Base-by-base conservation (phyloP, 2,888 invertebrate species). In the Axea sp. region DNA sequence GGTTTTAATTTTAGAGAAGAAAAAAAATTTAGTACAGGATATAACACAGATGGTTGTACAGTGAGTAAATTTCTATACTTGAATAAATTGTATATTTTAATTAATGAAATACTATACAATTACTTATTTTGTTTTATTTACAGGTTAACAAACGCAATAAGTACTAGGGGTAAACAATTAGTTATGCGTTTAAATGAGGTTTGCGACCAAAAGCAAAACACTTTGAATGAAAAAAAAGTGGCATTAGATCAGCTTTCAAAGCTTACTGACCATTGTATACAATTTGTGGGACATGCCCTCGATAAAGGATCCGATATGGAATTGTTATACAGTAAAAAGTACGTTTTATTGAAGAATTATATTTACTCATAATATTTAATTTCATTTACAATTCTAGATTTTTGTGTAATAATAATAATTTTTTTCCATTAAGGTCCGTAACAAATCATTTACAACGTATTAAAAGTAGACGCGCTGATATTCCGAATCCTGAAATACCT, bases 401-500 rank as follows among this genome's bases (percentile, higher is more conserved):
- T n/a, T n/a, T n/a, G n/a, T n/a, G n/a, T n/a, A n/a, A n/a, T n/a
- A 14, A 6, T 17, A 19, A 33, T 30, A 24, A 8, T 15, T 51
- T 28, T 41, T 30, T 7, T 19, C 1, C 0, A 8, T 47, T 67
- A 51, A 88, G 88, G 59, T 87, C 87, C 37, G 85, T 89, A 5
- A 91, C 92, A 41, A 90, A 91, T 77, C 95, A 95, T 88, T 89
- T 95, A 80, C 94, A 94, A 88, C 91, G 95, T 84, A 92, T 95
- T 82, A 95, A 95, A 88, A 92, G 92, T 81, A 92, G 94, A 74
- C 90, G 95, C 80, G 95, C 95, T 1, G 95, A 95, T 89, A 95
- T 95, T 85, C 95, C 95, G 76, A 95, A 95, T 90, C 95, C 95
- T 9, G 95, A 95, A 89, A 94, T 95, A 79, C 95, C 95, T 24